Conservation (phyloP, 2,797 vertebrate species). For the Pseudochromis fuscus region DNA sequence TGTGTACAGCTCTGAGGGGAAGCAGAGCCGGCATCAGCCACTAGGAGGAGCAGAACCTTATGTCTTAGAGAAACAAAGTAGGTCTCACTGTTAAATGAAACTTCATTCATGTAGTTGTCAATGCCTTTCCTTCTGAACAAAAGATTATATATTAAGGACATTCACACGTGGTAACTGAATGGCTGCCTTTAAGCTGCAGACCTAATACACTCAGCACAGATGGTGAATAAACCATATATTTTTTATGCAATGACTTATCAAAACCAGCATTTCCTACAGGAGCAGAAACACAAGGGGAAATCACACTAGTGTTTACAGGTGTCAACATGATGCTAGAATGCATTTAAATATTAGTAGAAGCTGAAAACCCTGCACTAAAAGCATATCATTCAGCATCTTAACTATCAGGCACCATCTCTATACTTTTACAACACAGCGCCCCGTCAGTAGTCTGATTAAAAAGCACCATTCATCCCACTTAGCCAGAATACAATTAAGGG, state of each 20-base stretch:
- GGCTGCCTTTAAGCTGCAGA: conserved; percentile 5
- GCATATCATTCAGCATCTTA: conserved; percentile 77
- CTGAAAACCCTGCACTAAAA: conserved; percentile 64
- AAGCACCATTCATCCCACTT: conserved; percentile 86
- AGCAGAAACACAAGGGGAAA: conserved; percentile 35
- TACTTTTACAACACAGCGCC: conserved; percentile 76
- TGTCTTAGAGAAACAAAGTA: conserved; percentile 56
- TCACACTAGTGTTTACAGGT: conserved; percentile 61
- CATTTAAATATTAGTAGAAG: conserved; percentile 69
- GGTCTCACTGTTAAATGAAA: conserved; percentile 48
- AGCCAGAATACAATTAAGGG: conserved; percentile 86
- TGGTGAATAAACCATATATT: conserved; percentile 21
- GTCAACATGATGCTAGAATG: conserved; percentile 53
- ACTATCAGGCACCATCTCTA: conserved; percentile 76
- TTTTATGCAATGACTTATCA: conserved; percentile 23
- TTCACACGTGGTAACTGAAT: conserved; percentile 22
- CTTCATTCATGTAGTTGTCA: conserved; percentile 23
- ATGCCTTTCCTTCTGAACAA: conserved; percentile 17
- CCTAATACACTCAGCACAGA: conserved; percentile 12
- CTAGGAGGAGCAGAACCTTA: conserved; percentile 85
- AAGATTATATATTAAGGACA: conserved; percentile 12
- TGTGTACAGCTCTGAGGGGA: conserved; percentile 57
- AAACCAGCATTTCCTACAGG: conserved; percentile 22
- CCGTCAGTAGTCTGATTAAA: conserved; percentile 84
- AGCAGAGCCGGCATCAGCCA: conserved; percentile 75